Conservation (phyloP, 2,113 vertebrate species). For the Gambusia holbrooki region DNA sequence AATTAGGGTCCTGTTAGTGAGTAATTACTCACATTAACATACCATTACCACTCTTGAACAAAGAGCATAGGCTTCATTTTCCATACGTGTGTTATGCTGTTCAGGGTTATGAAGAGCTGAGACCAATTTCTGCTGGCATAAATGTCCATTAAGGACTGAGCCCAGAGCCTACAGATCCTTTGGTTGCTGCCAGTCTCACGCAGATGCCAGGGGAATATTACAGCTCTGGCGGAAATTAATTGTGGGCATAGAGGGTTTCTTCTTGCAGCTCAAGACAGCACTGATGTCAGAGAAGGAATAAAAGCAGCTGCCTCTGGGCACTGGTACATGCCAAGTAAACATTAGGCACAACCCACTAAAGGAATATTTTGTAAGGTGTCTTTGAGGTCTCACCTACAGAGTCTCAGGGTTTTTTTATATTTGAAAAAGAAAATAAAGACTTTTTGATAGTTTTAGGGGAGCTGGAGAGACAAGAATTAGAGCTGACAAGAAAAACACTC, state of each 20-base stretch:
- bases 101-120: neutral
- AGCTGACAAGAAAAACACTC: conserved; percentile 79
- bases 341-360: conserved; percentile 68
- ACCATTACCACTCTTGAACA: neutral
- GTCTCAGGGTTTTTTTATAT: conserved; percentile 66
- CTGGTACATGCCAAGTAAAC: conserved; percentile 75
- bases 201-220: conserved; percentile 73
- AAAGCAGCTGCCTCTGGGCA: conserved; percentile 67
- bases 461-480: conserved; percentile 65
- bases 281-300: conserved; percentile 71
- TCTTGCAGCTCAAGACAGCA: conserved; percentile 73
- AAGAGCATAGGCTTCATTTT: neutral
- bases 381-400: conserved; percentile 67
- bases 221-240: conserved; percentile 78
- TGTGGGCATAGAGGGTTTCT: conserved; percentile 74
- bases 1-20: neutral
- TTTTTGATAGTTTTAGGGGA: conserved; percentile 68
- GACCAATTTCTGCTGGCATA: conserved; percentile 30
- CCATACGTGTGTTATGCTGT: neutral
- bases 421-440: conserved; percentile 70
- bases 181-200: conserved; percentile 67
- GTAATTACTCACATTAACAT: neutral
- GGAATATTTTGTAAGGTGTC: conserved; percentile 75
- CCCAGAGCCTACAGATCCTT: conserved; percentile 2
- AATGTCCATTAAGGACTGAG: conserved; percentile 68